Evolutionary conservation across 2,888 invertebrate genomes (phyloP), one percentile per base, ranked within the genome.

Genomic region (Willowsia nigromaculata): DNA sequence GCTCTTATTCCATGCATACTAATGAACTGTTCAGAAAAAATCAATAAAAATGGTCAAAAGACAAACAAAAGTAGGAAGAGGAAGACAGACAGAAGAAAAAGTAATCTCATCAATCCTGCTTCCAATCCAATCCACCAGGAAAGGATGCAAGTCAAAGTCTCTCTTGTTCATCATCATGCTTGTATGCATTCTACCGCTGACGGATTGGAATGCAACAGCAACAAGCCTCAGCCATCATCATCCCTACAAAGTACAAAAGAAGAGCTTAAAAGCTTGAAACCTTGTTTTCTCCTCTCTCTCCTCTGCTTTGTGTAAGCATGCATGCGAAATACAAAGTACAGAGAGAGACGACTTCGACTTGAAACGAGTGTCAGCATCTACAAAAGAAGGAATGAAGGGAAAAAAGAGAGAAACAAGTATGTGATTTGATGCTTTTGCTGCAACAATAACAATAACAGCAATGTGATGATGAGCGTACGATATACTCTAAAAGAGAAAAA

Each of bases 201-300:
- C 85, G 85, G 62, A 85, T 74, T 85, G 85, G 85, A 85, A 85
- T 85, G 85, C 85, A 85, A 71, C 53, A 68, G 30, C 76, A 85
- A 62, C 59, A 74, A 85, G 76, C 59, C 74, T 47, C 22, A 65
- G 33, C 33, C 62, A 40, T 40, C 68, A 40, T 37, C 37, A 65
- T 40, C 40, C 13, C 30, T 11, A 18, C 62, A n/a, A n/a, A 65
- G 4, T 25, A 62, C 30, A 65, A 65, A 65, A 50, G 33, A 78
- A 22, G 37, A 81, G 62, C 81, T 43, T 62, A 71, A 71, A 71
- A 80, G 80, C 25, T 71, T 71, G 71, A 85, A 74, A 85, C 74
- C 59, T 62, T 85, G 84, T 40, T 56, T 68, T 83, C 68, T 43
- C 47, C 78, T 76, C 13, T 18, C 11, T n/a, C 22, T 27, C n/a